Conservation (phyloP, 2,888 invertebrate species). For the Pandemis corylana region DNA sequence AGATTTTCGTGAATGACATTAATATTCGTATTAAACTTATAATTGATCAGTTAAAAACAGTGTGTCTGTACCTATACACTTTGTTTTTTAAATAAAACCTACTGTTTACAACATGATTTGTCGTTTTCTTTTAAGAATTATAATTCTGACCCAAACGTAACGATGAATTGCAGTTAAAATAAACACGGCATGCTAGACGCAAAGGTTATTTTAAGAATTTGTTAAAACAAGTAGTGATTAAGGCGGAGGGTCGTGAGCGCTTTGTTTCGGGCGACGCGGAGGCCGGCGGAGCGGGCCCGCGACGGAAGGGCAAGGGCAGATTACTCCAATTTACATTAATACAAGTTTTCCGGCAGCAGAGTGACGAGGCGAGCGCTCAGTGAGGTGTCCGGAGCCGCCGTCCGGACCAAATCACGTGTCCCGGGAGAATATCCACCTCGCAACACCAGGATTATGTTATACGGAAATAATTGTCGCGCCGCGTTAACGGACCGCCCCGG, state of each 20-base stretch:
- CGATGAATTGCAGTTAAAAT: not conserved
- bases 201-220: slow-evolving; percentile 28
- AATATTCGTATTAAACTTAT: not conserved
- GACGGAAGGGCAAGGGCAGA: slow-evolving; percentile 62
- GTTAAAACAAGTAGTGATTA: slow-evolving; percentile 39
- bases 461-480: slow-evolving; percentile 78
- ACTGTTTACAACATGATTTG: not conserved
- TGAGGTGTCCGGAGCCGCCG: slow-evolving; percentile 39
- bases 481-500: slow-evolving; percentile 64
- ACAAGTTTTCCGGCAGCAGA: slow-evolving; percentile 63
- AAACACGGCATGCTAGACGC: slow-evolving; percentile 5
- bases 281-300: slow-evolving; percentile 47
- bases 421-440: slow-evolving; percentile 68
- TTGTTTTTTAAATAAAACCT: not conserved
- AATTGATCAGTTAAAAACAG: not conserved
- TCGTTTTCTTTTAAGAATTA: not conserved
- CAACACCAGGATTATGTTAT: slow-evolving; percentile 76
- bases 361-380: slow-evolving; percentile 52
- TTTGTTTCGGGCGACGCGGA: slow-evolving; percentile 46
- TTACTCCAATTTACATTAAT: slow-evolving; percentile 75
- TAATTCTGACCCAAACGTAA: too few species aligned
- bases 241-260: slow-evolving; percentile 40
- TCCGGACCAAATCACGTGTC: slow-evolving; percentile 69
- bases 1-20: not conserved
- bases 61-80: too few species aligned